Conservation (phyloP, 2,113 vertebrate species). For the Uria lomvia region DNA sequence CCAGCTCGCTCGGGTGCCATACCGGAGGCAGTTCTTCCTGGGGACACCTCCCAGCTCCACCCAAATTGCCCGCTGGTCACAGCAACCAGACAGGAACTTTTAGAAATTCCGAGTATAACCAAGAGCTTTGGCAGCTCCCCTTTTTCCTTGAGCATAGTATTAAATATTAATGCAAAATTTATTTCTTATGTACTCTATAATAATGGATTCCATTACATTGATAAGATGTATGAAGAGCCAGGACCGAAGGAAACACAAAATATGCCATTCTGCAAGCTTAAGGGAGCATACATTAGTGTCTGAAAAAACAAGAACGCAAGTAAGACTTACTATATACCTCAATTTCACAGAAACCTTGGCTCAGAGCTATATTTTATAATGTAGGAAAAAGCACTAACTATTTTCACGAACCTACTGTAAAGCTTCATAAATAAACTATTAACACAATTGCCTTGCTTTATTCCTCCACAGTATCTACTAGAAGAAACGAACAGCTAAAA, state of each 20-base stretch:
- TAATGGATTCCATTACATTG: background rate
- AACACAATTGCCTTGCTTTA: background rate
- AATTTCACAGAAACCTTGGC: background rate
- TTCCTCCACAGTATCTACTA: background rate
- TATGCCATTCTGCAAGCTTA: background rate
- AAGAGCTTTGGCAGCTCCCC: background rate
- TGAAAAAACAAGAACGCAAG: background rate
- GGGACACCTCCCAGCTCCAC: background rate
- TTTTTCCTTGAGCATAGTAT: background rate
- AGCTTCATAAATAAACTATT: background rate
- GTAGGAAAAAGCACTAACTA: background rate
- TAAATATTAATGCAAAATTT: background rate
- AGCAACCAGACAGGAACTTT: accelerated
- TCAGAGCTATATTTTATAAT: background rate
- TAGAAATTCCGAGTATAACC: background rate
- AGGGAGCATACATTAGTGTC: background rate
- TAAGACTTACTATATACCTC: background rate
- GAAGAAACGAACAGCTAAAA: background rate
- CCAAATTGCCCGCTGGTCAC: accelerated
- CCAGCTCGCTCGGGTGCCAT: accelerated
- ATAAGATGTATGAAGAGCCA: background rate
- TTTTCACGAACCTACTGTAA: background rate
- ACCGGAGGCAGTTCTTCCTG: background rate
- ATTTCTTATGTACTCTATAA: background rate
- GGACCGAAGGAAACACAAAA: background rate